Base-by-base conservation (phyloP, 2,113 vertebrate species). In the Platysternon megacephalum region DNA sequence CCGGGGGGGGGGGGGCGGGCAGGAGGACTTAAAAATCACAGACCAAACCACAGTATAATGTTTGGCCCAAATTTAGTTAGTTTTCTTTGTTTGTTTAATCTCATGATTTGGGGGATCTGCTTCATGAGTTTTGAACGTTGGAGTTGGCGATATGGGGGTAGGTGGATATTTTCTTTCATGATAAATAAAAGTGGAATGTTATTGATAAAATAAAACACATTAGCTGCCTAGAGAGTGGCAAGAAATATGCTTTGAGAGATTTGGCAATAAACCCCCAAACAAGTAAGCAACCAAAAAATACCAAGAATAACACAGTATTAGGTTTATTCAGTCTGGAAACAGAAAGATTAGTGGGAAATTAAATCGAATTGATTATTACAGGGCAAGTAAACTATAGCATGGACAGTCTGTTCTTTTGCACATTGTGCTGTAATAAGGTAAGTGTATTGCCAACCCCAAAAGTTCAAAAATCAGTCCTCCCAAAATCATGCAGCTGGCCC, bases 201-300 rank as follows among this genome's bases (percentile, higher is more conserved):
- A 29, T 48, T 81, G 83, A 22, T 42, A 22, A 26, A n/a, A 61
- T 49, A 56, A 86, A 89, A 76, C 0, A 0, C 14, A 51, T 44
- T 28, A 8, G 3, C 29, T 49, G 1, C 8, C 51, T 61, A 61
- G 55, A 68, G 79, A 11, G 46, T 12, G 39, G 19, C 29, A n/a
- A 35, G 56, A 8, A 44, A 8, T 58, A 1, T 49, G 5, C 35
- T 87, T 88, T 58, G 87, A 53, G 5, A 29, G 89, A 2, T 55
- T 83, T 35, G 53, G 26, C 39, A 79, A 51, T 24, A 17, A 19
- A 88, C 17, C 9, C 48, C n/a, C 44, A 80, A 39, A 22, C 8
- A 13, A 0, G 0, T 1, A 1, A 79, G 29, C 52, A 7, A 49
- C 16, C 8, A 72, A 39, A 76, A 61, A 61, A 61, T 32, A 28